Evolutionary conservation across 1,140 invertebrate species (phyloP).

Genomic region (Phymorhynchus buccinoides): DNA sequence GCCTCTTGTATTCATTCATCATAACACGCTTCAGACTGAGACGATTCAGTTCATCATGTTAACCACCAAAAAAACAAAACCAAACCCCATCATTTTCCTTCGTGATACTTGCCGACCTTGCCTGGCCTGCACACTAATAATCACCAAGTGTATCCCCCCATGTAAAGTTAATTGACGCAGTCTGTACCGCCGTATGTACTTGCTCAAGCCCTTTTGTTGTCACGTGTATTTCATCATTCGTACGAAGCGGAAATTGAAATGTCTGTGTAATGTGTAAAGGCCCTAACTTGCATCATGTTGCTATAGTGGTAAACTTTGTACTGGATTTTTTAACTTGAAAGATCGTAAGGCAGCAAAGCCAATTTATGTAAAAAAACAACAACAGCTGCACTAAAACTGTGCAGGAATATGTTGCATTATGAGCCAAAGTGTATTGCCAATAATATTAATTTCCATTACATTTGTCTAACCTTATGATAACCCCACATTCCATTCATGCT

Average conservation of each 20-base stretch:
- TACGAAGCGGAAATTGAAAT: neutral
- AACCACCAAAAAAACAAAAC: too few relatives aligned
- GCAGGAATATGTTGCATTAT: neutral
- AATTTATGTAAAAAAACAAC: neutral
- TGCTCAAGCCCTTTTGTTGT: neutral
- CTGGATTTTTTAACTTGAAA: neutral
- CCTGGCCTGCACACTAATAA: conserved; percentile 10
- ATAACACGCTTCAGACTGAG: neutral
- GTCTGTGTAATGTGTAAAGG: neutral
- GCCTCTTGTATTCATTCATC: too few relatives aligned
- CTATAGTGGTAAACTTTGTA: neutral
- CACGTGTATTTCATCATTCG: neutral
- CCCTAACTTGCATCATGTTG: neutral
- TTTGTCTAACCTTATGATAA: neutral
- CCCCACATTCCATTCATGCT: neutral
- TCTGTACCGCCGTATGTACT: too few relatives aligned
- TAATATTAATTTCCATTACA: neutral
- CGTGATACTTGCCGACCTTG: too few relatives aligned
- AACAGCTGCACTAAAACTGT: neutral
- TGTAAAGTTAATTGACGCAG: neutral
- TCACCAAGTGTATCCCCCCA: neutral
- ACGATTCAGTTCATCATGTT: neutral
- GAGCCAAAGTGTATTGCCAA: neutral
- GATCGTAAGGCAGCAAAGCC: neutral
- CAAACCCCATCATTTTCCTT: neutral